Conservation (phyloP, 2,113 vertebrate genomes). For the Loxodonta africana region DNA sequence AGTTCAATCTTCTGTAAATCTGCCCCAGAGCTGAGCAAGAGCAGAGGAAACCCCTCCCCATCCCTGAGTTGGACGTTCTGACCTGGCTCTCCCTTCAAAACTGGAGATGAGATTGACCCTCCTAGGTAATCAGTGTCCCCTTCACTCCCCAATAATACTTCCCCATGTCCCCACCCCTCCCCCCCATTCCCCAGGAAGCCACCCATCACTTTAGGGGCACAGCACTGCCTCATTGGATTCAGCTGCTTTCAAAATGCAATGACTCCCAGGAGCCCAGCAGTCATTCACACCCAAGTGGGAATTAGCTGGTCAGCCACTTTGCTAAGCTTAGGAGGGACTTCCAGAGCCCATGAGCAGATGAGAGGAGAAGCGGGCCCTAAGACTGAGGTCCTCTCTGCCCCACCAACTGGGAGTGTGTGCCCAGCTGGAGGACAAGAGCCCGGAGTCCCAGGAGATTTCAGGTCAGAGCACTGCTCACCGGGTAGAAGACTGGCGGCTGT, state of each 20-base stretch:
- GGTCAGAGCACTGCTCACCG: constrained; percentile 74
- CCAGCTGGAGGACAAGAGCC: background rate
- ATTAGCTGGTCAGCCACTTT: background rate
- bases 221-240: background rate
- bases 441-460: background rate
- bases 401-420: too few relatives aligned
- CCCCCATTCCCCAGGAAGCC: background rate
- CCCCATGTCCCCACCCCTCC: too few relatives aligned
- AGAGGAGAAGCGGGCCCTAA: background rate
- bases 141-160: background rate
- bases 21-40: background rate
- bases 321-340: background rate
- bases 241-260: background rate
- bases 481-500: constrained; percentile 83
- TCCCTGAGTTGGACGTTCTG: background rate
- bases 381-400: background rate
- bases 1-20: background rate
- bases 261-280: too few relatives aligned
- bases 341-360: background rate
- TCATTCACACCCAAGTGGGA: background rate
- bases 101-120: background rate
- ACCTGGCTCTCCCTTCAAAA: background rate
- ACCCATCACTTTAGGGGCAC: background rate
- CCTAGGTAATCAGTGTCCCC: background rate
- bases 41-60: background rate